Percentiles rank a stretch among this genome's conserved stretches.
These are phyloP conservation scores for Lasioglossum villosulum DNA, from an alignment of 2,888 invertebrate genomes.

Conservation along the genomic window DNA sequence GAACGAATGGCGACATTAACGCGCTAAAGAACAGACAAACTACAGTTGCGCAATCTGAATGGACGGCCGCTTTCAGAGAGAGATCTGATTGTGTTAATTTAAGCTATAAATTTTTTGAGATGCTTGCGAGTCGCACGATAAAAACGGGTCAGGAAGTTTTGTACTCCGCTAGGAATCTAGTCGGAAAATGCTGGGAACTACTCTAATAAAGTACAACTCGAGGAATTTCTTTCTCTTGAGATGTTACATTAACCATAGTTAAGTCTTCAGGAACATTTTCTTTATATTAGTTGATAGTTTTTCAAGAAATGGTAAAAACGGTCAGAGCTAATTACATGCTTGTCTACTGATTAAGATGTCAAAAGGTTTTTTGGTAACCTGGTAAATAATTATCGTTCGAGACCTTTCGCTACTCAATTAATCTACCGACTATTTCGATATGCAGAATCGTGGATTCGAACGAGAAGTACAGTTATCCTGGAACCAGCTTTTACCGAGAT, in stretches of 20 bases:
- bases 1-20: background rate
- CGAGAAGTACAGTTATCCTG: slow-evolving; percentile 30
- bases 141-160: background rate
- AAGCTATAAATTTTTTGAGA: slow-evolving; percentile 16
- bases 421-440: slow-evolving; percentile 14
- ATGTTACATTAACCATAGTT: background rate
- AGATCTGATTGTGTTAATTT: background rate
- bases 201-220: background rate
- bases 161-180: background rate
- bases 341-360: too few relatives aligned
- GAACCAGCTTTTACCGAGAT: slow-evolving; percentile 44
- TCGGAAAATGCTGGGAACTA: background rate
- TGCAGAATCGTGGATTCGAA: slow-evolving; percentile 19
- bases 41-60: slow-evolving; percentile 1
- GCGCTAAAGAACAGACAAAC: slow-evolving; percentile 1
- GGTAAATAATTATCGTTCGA: background rate
- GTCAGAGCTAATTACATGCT: too few relatives aligned
- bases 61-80: background rate
- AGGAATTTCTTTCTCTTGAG: background rate
- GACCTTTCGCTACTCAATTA: background rate
- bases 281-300: too few relatives aligned
- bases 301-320: too few relatives aligned
- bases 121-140: background rate
- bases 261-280: background rate
- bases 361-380: too few relatives aligned